Conservation (phyloP, 2,888 invertebrate species). For the Drosophila trichaetosa region DNA sequence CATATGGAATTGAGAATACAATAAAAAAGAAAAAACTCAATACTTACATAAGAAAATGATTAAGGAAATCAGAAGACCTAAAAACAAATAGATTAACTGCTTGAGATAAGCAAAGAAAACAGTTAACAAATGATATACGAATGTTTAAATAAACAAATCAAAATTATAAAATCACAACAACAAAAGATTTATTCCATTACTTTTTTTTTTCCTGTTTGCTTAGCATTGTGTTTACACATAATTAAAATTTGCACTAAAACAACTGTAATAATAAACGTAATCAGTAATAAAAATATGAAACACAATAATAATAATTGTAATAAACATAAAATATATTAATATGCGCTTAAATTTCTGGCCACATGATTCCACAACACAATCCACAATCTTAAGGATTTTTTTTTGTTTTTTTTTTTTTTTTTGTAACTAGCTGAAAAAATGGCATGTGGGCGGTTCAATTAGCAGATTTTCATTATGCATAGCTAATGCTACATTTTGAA, state of each 20-base stretch:
- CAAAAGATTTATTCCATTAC: slow-evolving; percentile 65
- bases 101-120: slow-evolving; percentile 25
- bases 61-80: slow-evolving; percentile 25
- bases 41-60: slow-evolving; percentile 50
- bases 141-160: slow-evolving; percentile 14
- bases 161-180: slow-evolving; percentile 69
- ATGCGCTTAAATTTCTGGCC: slow-evolving; percentile 32
- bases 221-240: slow-evolving; percentile 25
- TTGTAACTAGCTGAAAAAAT: slow-evolving; percentile 28
- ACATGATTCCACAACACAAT: slow-evolving; percentile 22
- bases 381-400: slow-evolving; percentile 18
- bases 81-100: slow-evolving; percentile 20
- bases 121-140: slow-evolving; percentile 14
- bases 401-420: neutral
- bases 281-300: slow-evolving; percentile 63
- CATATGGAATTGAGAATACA: neutral
- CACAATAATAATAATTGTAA: slow-evolving; percentile 51
- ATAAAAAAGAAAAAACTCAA: neutral
- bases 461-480: slow-evolving; percentile 4
- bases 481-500: slow-evolving; percentile 46
- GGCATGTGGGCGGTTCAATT: slow-evolving; percentile 42
- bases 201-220: slow-evolving; percentile 22
- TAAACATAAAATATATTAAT: slow-evolving; percentile 46
- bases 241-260: slow-evolving; percentile 59
- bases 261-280: slow-evolving; percentile 52